Conservation (phyloP, 2,113 vertebrate genomes). For the Gymnocephalus cernua region DNA sequence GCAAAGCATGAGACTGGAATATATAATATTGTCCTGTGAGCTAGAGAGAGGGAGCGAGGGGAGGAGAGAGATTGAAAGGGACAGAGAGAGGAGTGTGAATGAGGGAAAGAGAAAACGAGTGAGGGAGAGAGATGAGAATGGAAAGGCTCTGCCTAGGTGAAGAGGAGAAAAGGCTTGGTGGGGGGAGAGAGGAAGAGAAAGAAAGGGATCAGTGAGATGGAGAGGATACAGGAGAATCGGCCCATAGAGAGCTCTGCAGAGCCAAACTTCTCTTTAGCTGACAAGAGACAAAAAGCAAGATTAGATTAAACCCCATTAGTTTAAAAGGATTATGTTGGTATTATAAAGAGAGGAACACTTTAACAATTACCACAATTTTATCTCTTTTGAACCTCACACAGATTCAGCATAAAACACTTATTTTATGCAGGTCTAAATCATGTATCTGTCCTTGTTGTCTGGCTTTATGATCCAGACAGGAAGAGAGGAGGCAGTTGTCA, state of each 20-base stretch:
- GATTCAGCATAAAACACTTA: conserved; percentile 10
- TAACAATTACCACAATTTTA: conserved; percentile 30
- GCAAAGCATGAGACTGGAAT: conserved; percentile 90
- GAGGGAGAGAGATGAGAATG: conserved; percentile 74
- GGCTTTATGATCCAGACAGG: conserved; percentile 44
- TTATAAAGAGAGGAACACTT: conserved; percentile 25
- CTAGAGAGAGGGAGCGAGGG: conserved; percentile 68
- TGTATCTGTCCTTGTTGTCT: conserved; percentile 25
- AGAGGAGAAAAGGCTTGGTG: conserved; percentile 45
- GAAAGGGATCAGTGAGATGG: conserved; percentile 59
- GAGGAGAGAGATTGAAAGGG: conserved; percentile 85
- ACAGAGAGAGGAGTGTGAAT: conserved; percentile 83
- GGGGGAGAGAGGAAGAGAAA: conserved; percentile 35
- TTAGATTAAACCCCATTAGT: conserved; percentile 42
- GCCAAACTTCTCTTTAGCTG: conserved; percentile 59
- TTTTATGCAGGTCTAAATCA: conserved; percentile 5
- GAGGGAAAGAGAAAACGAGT: conserved; percentile 71
- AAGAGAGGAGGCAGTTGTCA: conserved; percentile 52
- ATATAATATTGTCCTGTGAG: conserved; percentile 87
- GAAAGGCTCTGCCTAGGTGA: conserved; percentile 62
- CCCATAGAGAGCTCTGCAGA: conserved; percentile 62
- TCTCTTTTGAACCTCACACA: conserved; percentile 24
- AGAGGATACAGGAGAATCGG: conserved; percentile 71
- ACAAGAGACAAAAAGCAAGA: conserved; percentile 29
- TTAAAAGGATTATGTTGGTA: conserved; percentile 11